These are phyloP conservation scores for Amphiprion clarkii DNA, from an alignment of 2,797 vertebrate genomes.

Conservation along the genomic window DNA sequence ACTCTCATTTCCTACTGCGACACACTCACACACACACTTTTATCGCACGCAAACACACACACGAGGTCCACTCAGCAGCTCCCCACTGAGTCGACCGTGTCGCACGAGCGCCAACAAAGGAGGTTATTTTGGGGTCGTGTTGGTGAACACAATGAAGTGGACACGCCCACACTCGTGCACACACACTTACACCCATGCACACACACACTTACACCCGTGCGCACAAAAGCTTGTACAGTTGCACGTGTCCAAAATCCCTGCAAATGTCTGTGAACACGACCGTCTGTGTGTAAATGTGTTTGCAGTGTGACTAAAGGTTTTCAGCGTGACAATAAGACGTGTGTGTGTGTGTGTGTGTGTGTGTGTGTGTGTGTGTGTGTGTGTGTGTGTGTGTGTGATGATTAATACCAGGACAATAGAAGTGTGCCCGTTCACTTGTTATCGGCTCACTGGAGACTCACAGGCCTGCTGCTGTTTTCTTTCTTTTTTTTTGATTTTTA, in stretches of 20 bases:
- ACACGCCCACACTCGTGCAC: constrained; percentile 32
- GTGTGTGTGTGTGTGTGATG: constrained; percentile 43
- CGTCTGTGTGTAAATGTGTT: constrained; percentile 43
- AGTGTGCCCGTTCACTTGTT: constrained; percentile 75
- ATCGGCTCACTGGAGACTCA: constrained; percentile 65
- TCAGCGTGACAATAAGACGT: constrained; percentile 65
- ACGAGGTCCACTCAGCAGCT: constrained; percentile 18
- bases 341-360: constrained; percentile 24
- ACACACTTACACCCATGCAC: constrained; percentile 12
- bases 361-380: constrained; percentile 12
- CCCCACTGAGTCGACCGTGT: constrained; percentile 50
- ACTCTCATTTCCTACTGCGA: constrained; percentile 68
- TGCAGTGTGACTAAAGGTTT: constrained; percentile 70
- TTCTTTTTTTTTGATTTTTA: neutral
- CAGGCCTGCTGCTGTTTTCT: constrained; percentile 47
- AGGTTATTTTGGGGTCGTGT: constrained; percentile 63
- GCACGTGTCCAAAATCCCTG: constrained; percentile 46
- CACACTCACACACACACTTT: constrained; percentile 27
- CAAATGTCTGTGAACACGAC: constrained; percentile 36
- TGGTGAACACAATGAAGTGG: constrained; percentile 47
- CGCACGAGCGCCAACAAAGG: constrained; percentile 50
- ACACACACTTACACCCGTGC: constrained; percentile 6
- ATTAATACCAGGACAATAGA: constrained; percentile 74
- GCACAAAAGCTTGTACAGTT: constrained; percentile 6
- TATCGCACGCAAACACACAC: constrained; percentile 10